These are phyloP conservation scores for Crambe crambe DNA, from an alignment of 37 sponge, comb jelly and placozoan species.

Conservation along the genomic window DNA sequence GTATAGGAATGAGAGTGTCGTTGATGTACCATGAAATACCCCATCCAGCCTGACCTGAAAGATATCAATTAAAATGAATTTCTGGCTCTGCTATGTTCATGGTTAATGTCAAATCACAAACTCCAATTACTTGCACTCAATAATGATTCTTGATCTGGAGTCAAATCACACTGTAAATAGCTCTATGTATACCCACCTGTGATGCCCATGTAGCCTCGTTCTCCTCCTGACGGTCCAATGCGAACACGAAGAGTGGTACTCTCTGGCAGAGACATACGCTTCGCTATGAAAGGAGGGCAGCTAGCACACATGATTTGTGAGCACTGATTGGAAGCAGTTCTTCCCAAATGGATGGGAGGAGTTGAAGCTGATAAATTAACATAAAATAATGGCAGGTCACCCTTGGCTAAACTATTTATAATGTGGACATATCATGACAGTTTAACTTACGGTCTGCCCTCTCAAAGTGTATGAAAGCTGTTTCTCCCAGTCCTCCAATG, in stretches of 20 bases:
- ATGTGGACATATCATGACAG: too few relatives aligned
- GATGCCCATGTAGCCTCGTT: conserved; percentile 57
- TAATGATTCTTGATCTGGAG: background rate
- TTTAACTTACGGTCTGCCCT: conserved; percentile 20
- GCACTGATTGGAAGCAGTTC: conserved; percentile 12
- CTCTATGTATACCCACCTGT: conserved; percentile 63
- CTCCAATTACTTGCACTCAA: background rate
- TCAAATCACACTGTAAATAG: too few relatives aligned
- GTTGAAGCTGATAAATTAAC: background rate
- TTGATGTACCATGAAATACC: conserved; percentile 82
- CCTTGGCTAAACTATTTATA: too few relatives aligned
- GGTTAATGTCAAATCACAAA: background rate
- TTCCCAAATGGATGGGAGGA: conserved; percentile 20
- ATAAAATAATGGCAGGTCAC: background rate
- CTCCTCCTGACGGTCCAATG: conserved; percentile 56
- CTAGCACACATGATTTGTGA: background rate
- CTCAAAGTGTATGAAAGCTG: conserved; percentile 54
- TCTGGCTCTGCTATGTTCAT: background rate
- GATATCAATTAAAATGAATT: too few relatives aligned
- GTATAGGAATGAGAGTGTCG: conserved; percentile 58
- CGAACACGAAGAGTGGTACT: conserved; percentile 43
- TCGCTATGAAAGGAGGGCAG: background rate
- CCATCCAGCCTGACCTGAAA: conserved; percentile 51
- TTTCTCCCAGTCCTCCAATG: conserved; percentile 53
- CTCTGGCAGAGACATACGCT: background rate